Base-by-base conservation (phyloP, 2,888 invertebrate genomes). In the Aradus depressus region DNA sequence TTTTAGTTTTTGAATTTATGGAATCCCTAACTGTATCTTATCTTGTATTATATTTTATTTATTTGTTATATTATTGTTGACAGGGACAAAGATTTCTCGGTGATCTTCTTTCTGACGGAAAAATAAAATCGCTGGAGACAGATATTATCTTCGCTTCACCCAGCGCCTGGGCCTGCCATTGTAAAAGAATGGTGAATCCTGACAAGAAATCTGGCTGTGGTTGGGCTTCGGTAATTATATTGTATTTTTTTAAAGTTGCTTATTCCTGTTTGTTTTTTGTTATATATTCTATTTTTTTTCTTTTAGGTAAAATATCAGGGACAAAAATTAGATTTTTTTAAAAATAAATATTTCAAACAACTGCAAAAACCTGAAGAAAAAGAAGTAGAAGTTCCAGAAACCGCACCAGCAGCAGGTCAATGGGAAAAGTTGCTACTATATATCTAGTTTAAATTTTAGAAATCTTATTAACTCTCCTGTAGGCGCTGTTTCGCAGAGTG, bases 141-240 rank as follows among this genome's bases (percentile, higher is more conserved):
- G 84, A 85, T 65, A 83, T 87, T 55, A 77, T 87, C 62, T 92
- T 89, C 66, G 80, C 84, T 56, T 88, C 90, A 1, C 91, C 91
- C 2, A 89, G 88, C 61, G 88, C 91, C 2, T 92, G 91, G 91
- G 91, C 90, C 1, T 85, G 88, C 66, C 85, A 89, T 64, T 91
- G 91, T 64, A 91, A 91, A 66, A 76, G 87, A 59, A 84, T 89
- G 51, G 86, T 91, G 44, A 90, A 91, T 68, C 90, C 91, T 0
- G 85, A 86, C 57, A 90, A 90, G 67, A 85, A 89, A 63, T 89
- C 89, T 32, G 90, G 90, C 1, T 91, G 90, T 70, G 91, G 91
- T 2, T 91, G 92, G 91, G 89, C 89, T 2, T 88, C 89, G 2
- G 89, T 89, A 44, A 39, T 42, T 47, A 18, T 6, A 10, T 18